Conservation (phyloP, 1,140 invertebrate genomes). For the Lepidotrigona ventralis region DNA sequence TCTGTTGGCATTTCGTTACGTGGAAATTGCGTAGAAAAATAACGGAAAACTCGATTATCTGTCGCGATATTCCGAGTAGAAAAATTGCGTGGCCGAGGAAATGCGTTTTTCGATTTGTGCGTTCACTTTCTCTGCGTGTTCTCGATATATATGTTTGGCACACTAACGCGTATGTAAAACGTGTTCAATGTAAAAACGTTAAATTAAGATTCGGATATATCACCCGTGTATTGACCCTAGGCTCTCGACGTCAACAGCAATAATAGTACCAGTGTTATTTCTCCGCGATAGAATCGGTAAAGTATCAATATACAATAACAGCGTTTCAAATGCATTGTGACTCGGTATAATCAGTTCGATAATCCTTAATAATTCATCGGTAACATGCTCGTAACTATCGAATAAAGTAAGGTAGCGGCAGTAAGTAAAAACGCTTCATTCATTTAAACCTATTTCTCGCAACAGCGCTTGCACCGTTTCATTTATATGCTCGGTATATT, state of each 20-base stretch:
- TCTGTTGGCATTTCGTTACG: neutral
- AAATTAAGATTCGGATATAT: slow-evolving; percentile 46
- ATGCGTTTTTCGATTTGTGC: neutral
- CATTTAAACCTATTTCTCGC: slow-evolving; percentile 27
- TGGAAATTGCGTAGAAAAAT: slow-evolving; percentile 19
- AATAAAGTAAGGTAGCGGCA: slow-evolving; percentile 43
- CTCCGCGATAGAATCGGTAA: slow-evolving; percentile 26
- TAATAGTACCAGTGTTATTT: slow-evolving; percentile 60
- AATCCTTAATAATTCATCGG: slow-evolving; percentile 46
- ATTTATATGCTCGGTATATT: neutral
- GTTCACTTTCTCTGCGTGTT: neutral
- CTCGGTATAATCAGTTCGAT: slow-evolving; percentile 37
- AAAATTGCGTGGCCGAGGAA: slow-evolving; percentile 25
- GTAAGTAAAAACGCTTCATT: slow-evolving; percentile 27
- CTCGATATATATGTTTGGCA: slow-evolving; percentile 66
- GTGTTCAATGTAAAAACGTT: slow-evolving; percentile 59
- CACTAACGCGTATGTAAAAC: slow-evolving; percentile 67
- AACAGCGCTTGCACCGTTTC: slow-evolving; percentile 37
- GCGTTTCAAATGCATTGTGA: slow-evolving; percentile 41
- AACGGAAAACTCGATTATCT: slow-evolving; percentile 24
- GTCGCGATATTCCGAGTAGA: slow-evolving; percentile 22
- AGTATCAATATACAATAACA: slow-evolving; percentile 43
- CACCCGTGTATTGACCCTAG: slow-evolving; percentile 70
- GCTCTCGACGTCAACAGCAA: slow-evolving; percentile 69
- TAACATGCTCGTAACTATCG: slow-evolving; percentile 52